A percentile compares a stretch with the other conserved stretches of the same genome.
Conservation (phyloP, 1,140 invertebrate species). For the Amphibalanus amphitrite region DNA sequence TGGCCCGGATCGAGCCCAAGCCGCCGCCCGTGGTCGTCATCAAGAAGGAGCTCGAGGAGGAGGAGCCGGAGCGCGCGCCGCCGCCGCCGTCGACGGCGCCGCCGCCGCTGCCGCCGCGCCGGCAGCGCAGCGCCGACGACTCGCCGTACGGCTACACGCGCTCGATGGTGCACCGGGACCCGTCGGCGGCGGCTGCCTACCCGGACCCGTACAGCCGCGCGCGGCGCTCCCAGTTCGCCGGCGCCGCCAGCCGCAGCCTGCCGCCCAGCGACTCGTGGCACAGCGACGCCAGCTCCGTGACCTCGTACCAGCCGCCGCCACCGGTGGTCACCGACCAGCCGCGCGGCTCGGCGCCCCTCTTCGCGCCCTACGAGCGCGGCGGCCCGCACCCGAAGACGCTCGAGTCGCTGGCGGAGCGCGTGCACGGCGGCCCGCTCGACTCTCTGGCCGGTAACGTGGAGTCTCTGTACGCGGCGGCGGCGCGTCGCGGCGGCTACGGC, state of each 20-base stretch:
- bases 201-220: constrained; percentile 2
- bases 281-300: no score
- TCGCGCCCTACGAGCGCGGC: no score
- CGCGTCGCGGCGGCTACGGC: constrained; percentile 6
- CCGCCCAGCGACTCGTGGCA: no score
- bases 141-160: constrained; percentile 17
- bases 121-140: constrained; percentile 15
- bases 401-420: constrained; percentile 49
- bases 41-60: constrained; percentile 78
- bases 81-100: constrained; percentile 15
- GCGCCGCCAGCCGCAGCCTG: no score
- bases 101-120: constrained; percentile 19
- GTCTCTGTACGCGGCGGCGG: constrained; percentile 49
- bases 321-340: constrained; percentile 77
- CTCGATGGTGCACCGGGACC: no score
- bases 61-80: constrained; percentile 38
- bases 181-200: constrained; percentile 8
- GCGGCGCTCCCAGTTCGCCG: constrained; percentile 33
- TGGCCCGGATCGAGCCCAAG: constrained; percentile 46
- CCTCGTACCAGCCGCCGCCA: constrained; percentile 40
- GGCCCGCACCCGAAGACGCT: constrained; percentile 11
- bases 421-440: constrained; percentile 22
- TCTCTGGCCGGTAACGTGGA: no score
- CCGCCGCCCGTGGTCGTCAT: constrained; percentile 82
- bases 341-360: constrained; percentile 4